phyloP scores from a whole-genome alignment of 2,113 vertebrate genomes.

The Lasiurus borealis region DNA sequence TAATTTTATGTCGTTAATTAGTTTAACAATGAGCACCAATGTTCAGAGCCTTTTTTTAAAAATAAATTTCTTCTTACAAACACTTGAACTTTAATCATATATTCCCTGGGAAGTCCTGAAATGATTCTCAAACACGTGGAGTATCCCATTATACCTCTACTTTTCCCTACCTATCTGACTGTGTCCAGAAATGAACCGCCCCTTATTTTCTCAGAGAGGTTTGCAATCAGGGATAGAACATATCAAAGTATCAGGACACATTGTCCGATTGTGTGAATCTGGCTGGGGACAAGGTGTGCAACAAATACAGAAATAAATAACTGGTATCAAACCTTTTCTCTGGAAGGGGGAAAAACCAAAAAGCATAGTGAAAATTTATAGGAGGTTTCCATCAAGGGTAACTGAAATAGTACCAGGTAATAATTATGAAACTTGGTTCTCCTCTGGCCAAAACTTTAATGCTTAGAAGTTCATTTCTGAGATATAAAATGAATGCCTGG shows the following conservation, averaged over 20 bases:
- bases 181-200: background rate
- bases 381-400: background rate
- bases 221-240: background rate
- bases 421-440: background rate
- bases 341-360: background rate
- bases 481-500: background rate
- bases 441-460: background rate
- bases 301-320: background rate
- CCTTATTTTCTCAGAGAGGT: background rate
- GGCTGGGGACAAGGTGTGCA: background rate
- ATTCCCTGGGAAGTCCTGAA: background rate
- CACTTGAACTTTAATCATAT: background rate
- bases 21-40: constrained; percentile 43
- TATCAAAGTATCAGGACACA: background rate
- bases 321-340: background rate
- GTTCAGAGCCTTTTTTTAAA: background rate
- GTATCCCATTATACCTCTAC: background rate
- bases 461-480: background rate
- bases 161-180: background rate
- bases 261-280: background rate
- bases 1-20: constrained; percentile 68
- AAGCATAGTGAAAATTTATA: background rate
- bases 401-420: background rate
- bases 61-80: background rate
- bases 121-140: background rate